These are phyloP conservation scores for Chelmon rostratus DNA, from an alignment of 2,797 vertebrate species.

Conservation along the genomic window DNA sequence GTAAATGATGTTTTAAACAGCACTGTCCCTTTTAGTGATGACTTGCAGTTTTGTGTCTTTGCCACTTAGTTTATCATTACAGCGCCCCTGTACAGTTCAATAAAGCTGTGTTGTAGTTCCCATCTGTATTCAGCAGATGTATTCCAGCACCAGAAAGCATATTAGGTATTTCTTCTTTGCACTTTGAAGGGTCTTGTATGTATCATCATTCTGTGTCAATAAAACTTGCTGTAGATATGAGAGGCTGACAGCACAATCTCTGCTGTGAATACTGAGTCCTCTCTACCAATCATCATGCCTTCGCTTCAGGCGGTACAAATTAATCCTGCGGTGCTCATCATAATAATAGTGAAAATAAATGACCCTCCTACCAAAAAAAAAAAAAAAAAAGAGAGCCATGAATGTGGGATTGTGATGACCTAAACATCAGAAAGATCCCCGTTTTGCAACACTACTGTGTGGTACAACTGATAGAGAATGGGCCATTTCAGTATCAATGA, in stretches of 20 bases:
- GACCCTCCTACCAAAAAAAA: conserved; percentile 23
- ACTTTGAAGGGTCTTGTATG: conserved; percentile 38
- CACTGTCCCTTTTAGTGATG: neutral
- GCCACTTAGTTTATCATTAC: conserved; percentile 14
- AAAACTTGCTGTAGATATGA: conserved; percentile 47
- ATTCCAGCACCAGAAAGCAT: conserved; percentile 22
- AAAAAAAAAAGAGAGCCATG: neutral
- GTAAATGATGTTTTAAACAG: neutral
- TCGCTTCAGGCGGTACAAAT: conserved; percentile 54
- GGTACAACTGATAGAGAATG: neutral
- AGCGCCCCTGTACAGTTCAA: neutral
- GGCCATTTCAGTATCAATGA: neutral
- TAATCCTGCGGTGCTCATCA: conserved; percentile 50
- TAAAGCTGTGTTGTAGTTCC: neutral
- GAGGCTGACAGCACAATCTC: conserved; percentile 34
- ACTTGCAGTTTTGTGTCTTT: conserved; percentile 2
- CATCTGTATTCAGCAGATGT: conserved; percentile 46
- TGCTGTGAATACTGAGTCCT: conserved; percentile 48
- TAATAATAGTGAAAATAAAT: conserved; percentile 55
- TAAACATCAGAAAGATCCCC: neutral
- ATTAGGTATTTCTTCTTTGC: conserved; percentile 31
- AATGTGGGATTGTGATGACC: neutral
- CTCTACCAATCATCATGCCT: conserved; percentile 30
- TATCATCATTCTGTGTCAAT: conserved; percentile 49
- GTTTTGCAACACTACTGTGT: neutral